Conservation (phyloP, 1,140 invertebrate genomes). For the Leucophenga varia region DNA sequence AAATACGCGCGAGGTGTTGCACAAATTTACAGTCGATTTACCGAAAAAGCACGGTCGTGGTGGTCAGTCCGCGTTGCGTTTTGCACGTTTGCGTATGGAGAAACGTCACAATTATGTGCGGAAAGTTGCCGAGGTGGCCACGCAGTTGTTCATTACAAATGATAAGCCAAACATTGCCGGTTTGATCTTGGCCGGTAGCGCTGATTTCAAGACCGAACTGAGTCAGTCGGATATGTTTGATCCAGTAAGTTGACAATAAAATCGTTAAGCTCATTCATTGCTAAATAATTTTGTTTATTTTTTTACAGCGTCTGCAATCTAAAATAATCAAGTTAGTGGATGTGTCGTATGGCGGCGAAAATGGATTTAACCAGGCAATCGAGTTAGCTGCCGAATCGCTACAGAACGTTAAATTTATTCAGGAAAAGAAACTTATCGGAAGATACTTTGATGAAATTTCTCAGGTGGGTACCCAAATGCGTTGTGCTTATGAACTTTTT, state of each 20-base stretch:
- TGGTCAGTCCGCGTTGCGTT: slow-evolving; percentile 99
- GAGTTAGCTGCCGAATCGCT: slow-evolving; percentile 97
- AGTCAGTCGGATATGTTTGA: slow-evolving; percentile 99
- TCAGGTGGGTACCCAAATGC: slow-evolving; percentile 57
- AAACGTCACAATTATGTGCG: slow-evolving; percentile 99
- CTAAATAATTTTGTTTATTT: slow-evolving; percentile 3
- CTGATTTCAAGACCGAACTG: slow-evolving; percentile 99
- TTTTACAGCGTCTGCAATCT: slow-evolving; percentile 80
- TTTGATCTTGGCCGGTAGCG: slow-evolving; percentile 96
- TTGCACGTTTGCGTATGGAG: slow-evolving; percentile 98
- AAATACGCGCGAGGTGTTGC: slow-evolving; percentile 74
- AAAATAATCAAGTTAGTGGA: slow-evolving; percentile 99
- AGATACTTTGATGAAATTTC: slow-evolving; percentile 99
- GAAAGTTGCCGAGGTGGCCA: slow-evolving; percentile 98
- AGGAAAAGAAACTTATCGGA: slow-evolving; percentile 99
- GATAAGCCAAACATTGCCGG: slow-evolving; percentile 98
- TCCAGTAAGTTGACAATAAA: slow-evolving; percentile 69
- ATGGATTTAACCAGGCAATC: slow-evolving; percentile 99
- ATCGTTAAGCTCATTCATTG: slow-evolving; percentile 28
- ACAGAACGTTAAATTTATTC: slow-evolving; percentile 99
- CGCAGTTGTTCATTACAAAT: slow-evolving; percentile 94
- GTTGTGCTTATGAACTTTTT: not conserved
- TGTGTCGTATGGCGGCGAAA: slow-evolving; percentile 99
- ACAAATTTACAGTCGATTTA: slow-evolving; percentile 99
- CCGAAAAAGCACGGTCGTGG: slow-evolving; percentile 99